Percentiles rank a stretch among this genome's conserved stretches.
These are phyloP conservation scores for Phoebastria nigripes DNA, from an alignment of 2,797 vertebrate genomes.

Conservation along the genomic window DNA sequence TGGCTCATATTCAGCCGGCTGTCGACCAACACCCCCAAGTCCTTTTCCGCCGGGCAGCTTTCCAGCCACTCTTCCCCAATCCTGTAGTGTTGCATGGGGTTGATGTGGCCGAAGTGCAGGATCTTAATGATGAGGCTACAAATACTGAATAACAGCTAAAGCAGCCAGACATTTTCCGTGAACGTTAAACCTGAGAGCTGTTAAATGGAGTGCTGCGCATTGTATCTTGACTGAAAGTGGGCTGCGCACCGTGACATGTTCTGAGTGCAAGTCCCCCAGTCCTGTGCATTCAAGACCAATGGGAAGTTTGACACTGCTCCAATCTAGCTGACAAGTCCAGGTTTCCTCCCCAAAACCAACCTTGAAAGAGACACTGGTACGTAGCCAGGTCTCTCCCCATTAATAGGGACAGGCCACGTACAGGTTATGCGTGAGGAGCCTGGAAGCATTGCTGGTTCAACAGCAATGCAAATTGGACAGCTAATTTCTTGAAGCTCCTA, in stretches of 20 bases:
- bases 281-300: neutral
- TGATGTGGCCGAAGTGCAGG: too few relatives aligned
- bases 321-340: neutral
- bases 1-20: too few relatives aligned
- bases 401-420: neutral
- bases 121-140: neutral
- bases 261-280: neutral
- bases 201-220: neutral
- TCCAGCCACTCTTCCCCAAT: too few relatives aligned
- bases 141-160: neutral
- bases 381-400: neutral
- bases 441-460: neutral
- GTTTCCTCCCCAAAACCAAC: neutral
- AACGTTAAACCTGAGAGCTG: neutral
- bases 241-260: fast-evolving
- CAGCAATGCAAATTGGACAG: neutral
- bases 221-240: neutral
- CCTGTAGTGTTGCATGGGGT: too few relatives aligned
- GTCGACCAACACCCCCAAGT: too few relatives aligned
- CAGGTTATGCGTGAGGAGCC: neutral
- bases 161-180: neutral
- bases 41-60: too few relatives aligned
- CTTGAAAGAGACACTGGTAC: neutral
- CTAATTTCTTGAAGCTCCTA: neutral
- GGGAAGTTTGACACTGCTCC: neutral